Evolutionary conservation across 2,888 invertebrate genomes (phyloP).

Genomic region (Callinectes sapidus): DNA sequence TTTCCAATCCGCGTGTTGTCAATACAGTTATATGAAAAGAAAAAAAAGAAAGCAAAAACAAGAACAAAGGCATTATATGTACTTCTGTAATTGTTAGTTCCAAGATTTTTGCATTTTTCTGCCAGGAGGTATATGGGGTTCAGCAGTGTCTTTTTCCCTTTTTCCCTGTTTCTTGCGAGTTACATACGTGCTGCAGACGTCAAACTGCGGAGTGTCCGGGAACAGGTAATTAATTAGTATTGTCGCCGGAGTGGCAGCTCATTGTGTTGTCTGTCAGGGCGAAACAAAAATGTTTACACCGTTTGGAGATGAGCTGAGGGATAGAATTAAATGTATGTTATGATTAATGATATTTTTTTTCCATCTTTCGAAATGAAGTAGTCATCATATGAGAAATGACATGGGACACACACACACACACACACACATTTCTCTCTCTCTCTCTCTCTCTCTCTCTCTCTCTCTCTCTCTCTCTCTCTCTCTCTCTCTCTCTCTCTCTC

Average conservation of each 20-base stretch:
- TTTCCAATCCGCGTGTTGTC: no score
- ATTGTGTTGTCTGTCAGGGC: not conserved
- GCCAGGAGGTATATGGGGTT: not conserved
- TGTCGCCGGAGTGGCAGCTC: not conserved
- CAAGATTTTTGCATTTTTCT: not conserved
- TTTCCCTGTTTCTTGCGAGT: not conserved
- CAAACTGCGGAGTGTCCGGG: not conserved
- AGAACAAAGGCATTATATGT: no score
- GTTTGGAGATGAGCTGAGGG: not conserved
- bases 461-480: slow-evolving; percentile 32
- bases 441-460: not conserved
- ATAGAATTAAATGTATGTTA: not conserved
- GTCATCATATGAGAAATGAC: not conserved
- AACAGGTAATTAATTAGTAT: not conserved
- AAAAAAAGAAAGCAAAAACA: no score
- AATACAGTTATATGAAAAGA: no score
- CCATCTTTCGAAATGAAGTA: not conserved
- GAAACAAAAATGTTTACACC: not conserved
- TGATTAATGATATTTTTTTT: not conserved
- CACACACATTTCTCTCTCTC: no score
- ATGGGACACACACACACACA: no score
- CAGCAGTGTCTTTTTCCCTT: not conserved
- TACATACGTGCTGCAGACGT: not conserved
- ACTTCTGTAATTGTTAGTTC: no score
- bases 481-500: slow-evolving; percentile 37